Percentiles rank a stretch among this genome's conserved stretches.
Conservation (phyloP, 2,113 vertebrate genomes). For the Micronycteris hirsuta region DNA sequence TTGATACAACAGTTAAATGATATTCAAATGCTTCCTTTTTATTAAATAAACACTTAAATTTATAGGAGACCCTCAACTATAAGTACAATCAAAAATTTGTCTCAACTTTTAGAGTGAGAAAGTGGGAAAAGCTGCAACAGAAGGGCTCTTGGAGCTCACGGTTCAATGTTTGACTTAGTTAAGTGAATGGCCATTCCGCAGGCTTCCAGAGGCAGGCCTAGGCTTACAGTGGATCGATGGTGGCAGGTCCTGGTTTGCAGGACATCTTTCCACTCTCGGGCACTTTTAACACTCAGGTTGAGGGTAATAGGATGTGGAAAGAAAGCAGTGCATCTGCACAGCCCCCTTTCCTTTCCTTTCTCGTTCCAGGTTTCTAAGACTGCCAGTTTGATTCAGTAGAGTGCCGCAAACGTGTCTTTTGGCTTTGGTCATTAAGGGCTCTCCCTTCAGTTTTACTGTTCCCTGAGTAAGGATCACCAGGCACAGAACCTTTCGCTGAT, state of each 20-base stretch:
- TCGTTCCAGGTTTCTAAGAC: background rate
- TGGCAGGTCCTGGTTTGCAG: background rate
- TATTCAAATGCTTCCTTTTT: background rate
- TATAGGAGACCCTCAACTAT: background rate
- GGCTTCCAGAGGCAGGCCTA: background rate
- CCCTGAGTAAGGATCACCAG: background rate
- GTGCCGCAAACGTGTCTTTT: background rate
- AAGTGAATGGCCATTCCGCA: background rate
- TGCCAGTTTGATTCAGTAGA: background rate
- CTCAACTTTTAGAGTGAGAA: background rate
- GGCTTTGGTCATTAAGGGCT: background rate
- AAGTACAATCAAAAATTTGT: background rate
- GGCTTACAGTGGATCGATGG: background rate
- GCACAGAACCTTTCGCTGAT: background rate
- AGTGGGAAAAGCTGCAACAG: background rate
- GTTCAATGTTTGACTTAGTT: background rate
- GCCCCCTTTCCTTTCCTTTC: background rate
- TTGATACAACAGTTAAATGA: background rate
- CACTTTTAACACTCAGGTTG: background rate
- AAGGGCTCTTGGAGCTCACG: background rate
- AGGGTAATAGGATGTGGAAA: background rate
- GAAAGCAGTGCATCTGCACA: background rate
- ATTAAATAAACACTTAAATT: background rate
- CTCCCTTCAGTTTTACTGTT: background rate
- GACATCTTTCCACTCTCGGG: background rate